Evolutionary conservation across 2,113 vertebrate species (phyloP), one percentile per base, ranked within the genome.

Genomic region (Atrichornis clamosus): DNA sequence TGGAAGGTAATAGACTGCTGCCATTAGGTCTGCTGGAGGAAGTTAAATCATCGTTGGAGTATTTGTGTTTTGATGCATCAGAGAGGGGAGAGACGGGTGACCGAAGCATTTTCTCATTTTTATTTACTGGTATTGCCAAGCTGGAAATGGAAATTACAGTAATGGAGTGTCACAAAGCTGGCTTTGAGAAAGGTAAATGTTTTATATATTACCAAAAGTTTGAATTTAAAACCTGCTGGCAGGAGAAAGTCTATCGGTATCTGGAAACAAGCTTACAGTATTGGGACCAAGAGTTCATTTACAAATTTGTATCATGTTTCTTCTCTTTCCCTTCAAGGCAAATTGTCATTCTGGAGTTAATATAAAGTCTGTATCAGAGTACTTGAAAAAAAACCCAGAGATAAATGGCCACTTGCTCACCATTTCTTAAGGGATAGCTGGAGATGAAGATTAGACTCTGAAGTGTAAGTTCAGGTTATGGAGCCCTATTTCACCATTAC

Each of bases 21-120:
- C 97, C 93, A 73, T 96, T 97, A 87, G 96, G 92, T 95, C 97
- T 97, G 95, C 94, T 91, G 89, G 98, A 95, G 73, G 98, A 97
- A 83, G 97, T 98, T 67, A 97, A 87, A 97, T 99, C 99, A 94
- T 97, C 97, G 22, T 90, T 94, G 93, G 97, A 95, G 93, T 98
- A 98, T 97, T 97, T 98, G 96, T 98, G 95, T 96, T 99, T 98
- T 3, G 98, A 97, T 81, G 97, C 97, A 86, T 98, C 98, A 5
- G 98, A 98, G 93, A 98, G 96, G 41, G 99, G 99, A 76, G 99
- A 99, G 89, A 98, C 60, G 12, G 99, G 99, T 47, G 99, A 99
- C 88, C 98, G 95, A 27, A 99, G 98, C 94, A 98, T 96, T 97
- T 98, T 98, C 96, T 99, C 99, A 97, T 96, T 98, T 98, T 99